Conservation (phyloP, 2,797 vertebrate species). For the Buphagus erythrorhynchus region DNA sequence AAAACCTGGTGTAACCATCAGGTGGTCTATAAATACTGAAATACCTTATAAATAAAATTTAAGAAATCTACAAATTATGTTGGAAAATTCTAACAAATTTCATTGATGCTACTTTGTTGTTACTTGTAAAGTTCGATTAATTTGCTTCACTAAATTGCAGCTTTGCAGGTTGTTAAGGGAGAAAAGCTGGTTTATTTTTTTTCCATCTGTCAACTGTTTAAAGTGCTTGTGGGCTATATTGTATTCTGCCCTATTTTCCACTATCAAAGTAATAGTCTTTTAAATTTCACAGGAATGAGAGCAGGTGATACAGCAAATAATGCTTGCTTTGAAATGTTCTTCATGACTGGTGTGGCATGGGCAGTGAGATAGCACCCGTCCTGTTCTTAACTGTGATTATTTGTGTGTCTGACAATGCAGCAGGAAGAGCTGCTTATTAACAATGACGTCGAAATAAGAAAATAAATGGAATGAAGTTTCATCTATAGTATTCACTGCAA, state of each 20-base stretch:
- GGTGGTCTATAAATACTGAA: not conserved
- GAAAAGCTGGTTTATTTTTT: not conserved
- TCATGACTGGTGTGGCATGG: slow-evolving; percentile 15
- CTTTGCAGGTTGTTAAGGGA: not conserved
- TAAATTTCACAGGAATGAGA: not conserved
- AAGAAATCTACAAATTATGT: not conserved
- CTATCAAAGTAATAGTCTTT: not conserved
- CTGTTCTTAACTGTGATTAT: slow-evolving; percentile 39
- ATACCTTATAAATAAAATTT: not conserved
- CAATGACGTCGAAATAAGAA: not conserved
- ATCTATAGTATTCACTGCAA: not conserved
- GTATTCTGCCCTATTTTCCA: not conserved
- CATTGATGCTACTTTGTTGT: not conserved
- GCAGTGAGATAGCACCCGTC: not conserved
- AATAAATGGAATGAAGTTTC: not conserved
- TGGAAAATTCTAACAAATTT: not conserved
- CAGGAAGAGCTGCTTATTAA: slow-evolving; percentile 57
- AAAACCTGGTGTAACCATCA: not conserved
- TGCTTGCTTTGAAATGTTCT: slow-evolving; percentile 44
- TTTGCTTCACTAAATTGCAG: not conserved
- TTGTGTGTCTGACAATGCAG: slow-evolving; percentile 17
- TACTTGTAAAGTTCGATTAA: not conserved
- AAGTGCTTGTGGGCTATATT: not conserved
- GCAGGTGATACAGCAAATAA: not conserved
- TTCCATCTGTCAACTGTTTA: not conserved